phyloP scores from a whole-genome alignment of 1,140 invertebrate species.

The Drosophila subobscura region DNA sequence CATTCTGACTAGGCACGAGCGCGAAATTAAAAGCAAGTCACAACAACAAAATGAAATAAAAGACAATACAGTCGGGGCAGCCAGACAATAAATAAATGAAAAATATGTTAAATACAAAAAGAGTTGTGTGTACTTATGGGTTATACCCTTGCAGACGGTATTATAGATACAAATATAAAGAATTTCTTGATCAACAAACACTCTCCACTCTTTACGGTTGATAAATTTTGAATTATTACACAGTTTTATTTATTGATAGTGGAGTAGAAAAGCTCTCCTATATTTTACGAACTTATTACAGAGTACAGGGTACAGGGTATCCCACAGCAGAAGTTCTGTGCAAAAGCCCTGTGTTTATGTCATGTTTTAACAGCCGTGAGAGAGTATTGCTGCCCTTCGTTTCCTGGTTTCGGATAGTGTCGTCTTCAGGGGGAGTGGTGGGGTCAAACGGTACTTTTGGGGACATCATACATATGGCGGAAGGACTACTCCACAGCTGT shows the following conservation, averaged over 20 bases:
- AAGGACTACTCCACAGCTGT: conserved; percentile 44
- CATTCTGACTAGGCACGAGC: conserved; percentile 54
- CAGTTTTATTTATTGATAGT: too few species aligned
- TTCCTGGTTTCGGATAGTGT: not conserved
- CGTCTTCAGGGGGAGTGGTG: conserved; percentile 4
- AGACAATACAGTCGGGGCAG: conserved; percentile 3
- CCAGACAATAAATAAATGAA: conserved; percentile 21
- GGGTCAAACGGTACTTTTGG: not conserved
- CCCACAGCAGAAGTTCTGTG: too few species aligned
- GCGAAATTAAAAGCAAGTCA: conserved; percentile 18
- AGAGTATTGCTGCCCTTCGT: not conserved
- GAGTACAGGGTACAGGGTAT: too few species aligned
- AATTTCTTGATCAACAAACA: too few species aligned
- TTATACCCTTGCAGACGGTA: not conserved
- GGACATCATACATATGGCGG: conserved; percentile 33
- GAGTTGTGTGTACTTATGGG: not conserved
- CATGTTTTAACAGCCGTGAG: conserved; percentile 11
- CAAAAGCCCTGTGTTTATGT: not conserved
- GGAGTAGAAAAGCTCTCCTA: too few species aligned
- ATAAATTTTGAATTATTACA: too few species aligned
- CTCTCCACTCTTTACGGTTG: too few species aligned
- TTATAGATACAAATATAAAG: too few species aligned
- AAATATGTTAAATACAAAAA: conserved; percentile 27
- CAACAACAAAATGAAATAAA: conserved; percentile 19
- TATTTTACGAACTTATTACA: too few species aligned